Evolutionary conservation across 2,888 invertebrate genomes (phyloP), one percentile per base, ranked within the genome.

Genomic region (Fabriciana adippe): DNA sequence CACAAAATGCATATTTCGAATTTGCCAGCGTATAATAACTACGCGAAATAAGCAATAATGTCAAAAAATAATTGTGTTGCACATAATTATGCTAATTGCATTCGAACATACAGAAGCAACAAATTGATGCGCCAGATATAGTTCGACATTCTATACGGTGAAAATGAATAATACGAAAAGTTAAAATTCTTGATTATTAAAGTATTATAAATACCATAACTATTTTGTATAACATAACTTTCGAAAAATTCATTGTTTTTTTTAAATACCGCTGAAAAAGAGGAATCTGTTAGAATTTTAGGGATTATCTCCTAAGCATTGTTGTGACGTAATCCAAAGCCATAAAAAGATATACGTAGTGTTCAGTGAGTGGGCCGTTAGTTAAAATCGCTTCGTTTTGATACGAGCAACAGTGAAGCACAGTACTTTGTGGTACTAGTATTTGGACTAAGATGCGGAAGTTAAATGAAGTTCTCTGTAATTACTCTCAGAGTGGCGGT

Each of bases 401-500:
- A 86, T 86, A 86, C 83, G 83, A 82, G 79, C 83, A 86, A 85
- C 61, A 88, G 86, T 84, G 83, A 85, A 86, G 88, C 87, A 85
- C 82, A 81, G 85, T 84, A 83, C 87, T 90, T 88, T 89, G 88
- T 81, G 87, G 87, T 82, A 80, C 84, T 84, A 85, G 85, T 87
- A 87, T 89, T 89, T 86, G 85, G 87, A 85, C 84, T 81, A 85
- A 87, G 89, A 87, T 81, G 84, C 84, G 89, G 86, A 90, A 90
- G 88, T 90, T 90, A 89, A 89, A 90, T 91, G 89, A 89, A 89
- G 86, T 90, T 89, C 84, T 80, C 84, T 86, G 86, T 89, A 90
- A 90, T 90, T 90, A 89, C 88, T 89, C 89, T 87, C 86, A 74
- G 84, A 85, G 87, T 83, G 86, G 86, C 84, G 87, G 88, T 89